These are phyloP conservation scores for Pelochelys cantorii DNA, from an alignment of 2,797 vertebrate genomes.

Conservation along the genomic window DNA sequence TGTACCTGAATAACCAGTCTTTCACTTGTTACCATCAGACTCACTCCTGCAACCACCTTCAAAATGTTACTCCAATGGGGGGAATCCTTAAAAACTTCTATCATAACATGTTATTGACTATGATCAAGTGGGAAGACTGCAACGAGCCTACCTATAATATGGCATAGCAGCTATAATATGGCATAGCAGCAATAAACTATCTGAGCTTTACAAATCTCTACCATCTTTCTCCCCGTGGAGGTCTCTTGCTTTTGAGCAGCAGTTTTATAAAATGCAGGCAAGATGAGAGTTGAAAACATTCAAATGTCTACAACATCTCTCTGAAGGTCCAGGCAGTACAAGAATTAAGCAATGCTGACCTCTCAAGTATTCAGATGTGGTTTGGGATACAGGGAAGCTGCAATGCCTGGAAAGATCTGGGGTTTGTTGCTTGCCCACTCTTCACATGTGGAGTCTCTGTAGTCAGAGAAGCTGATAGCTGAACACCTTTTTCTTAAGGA, in stretches of 20 bases:
- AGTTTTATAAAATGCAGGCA: not conserved
- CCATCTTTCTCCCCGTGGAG: not conserved
- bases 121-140: not conserved
- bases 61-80: not conserved
- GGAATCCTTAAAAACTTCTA: not conserved
- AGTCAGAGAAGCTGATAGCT: not conserved
- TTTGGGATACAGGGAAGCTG: not conserved
- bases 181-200: not conserved
- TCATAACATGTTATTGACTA: not conserved
- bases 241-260: not conserved
- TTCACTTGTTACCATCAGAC: not conserved
- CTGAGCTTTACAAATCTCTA: not conserved
- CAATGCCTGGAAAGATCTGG: not conserved
- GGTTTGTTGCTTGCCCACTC: not conserved
- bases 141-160: not conserved
- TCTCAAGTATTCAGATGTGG: not conserved
- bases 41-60: not conserved
- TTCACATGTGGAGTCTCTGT: not conserved
- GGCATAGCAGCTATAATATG: not conserved
- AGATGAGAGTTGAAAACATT: not conserved
- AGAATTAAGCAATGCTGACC: not conserved
- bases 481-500: not conserved
- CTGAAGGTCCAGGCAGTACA: not conserved
- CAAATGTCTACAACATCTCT: not conserved
- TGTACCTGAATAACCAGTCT: not conserved